Evolutionary conservation across 2,797 vertebrate species (phyloP).

Genomic region (Acanthurus leucopareius): DNA sequence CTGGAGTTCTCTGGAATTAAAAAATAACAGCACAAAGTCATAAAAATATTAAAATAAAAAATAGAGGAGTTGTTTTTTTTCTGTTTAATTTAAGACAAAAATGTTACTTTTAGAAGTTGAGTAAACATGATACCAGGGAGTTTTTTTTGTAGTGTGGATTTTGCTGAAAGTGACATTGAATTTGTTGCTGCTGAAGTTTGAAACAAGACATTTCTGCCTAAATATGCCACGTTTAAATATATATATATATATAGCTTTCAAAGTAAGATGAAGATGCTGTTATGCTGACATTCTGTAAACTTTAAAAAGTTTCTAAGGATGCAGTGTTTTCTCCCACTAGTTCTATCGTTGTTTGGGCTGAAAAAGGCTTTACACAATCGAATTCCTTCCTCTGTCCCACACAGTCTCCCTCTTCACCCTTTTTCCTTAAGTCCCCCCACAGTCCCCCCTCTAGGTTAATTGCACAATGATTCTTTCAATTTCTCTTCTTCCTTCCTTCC

Average conservation of each 20-base stretch:
- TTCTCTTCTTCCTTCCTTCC: constrained; percentile 66
- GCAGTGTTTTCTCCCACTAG: constrained; percentile 7
- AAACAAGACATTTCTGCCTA: background rate
- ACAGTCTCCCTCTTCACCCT: constrained; percentile 26
- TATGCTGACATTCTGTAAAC: constrained; percentile 32
- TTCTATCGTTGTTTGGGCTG: constrained; percentile 26
- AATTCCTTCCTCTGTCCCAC: constrained; percentile 49
- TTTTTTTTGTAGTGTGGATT: no score
- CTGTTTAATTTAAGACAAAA: no score
- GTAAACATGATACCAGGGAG: background rate
- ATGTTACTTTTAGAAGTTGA: background rate
- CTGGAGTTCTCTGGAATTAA: no score
- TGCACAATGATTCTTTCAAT: constrained; percentile 63
- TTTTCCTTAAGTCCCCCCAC: constrained; percentile 16
- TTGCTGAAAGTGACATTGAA: background rate
- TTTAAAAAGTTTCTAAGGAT: constrained; percentile 27
- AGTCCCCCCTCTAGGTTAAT: constrained; percentile 50
- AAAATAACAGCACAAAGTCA: background rate
- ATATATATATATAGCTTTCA: no score
- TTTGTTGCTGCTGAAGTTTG: background rate
- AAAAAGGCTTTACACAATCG: constrained; percentile 31
- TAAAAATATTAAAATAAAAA: background rate
- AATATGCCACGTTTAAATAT: constrained; percentile 8
- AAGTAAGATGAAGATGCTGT: constrained; percentile 24
- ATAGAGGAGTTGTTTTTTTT: no score